Evolutionary conservation across 2,797 vertebrate species (phyloP).

Genomic region (Liparis tanakae): DNA sequence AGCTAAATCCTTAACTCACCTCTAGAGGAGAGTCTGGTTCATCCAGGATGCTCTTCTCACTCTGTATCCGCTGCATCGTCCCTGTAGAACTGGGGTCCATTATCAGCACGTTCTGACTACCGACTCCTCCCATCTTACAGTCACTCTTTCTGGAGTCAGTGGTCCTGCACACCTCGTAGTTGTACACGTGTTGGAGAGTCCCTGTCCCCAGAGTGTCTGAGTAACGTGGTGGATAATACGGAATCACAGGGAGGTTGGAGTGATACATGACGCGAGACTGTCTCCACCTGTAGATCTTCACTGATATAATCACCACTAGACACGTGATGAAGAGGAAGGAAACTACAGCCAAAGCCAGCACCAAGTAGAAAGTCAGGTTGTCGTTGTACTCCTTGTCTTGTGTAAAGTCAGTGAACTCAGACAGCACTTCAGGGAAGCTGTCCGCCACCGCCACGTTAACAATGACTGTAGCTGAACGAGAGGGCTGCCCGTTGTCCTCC

Average conservation of each 20-base stretch:
- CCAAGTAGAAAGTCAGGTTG: constrained; percentile 42
- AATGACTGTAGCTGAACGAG: constrained; percentile 11
- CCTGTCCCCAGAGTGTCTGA: constrained; percentile 59
- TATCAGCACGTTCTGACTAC: constrained; percentile 41
- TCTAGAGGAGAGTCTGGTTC: constrained; percentile 41
- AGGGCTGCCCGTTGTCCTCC: constrained; percentile 80
- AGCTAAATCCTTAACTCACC: background rate
- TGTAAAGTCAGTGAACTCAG: constrained; percentile 15
- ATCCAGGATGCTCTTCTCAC: constrained; percentile 40
- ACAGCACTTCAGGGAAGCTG: constrained; percentile 8
- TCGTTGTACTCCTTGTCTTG: constrained; percentile 49
- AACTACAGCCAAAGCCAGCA: constrained; percentile 42
- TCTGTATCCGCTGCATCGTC: constrained; percentile 40
- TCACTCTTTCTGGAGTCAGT: constrained; percentile 60
- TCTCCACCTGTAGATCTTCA: constrained; percentile 54
- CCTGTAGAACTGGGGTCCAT: constrained; percentile 45
- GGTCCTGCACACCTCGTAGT: constrained; percentile 53
- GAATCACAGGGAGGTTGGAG: constrained; percentile 64
- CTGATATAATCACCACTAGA: constrained; percentile 43
- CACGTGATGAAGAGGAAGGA: constrained; percentile 58
- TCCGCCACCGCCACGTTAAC: constrained; percentile 2
- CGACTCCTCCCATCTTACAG: constrained; percentile 23
- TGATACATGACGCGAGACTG: constrained; percentile 41
- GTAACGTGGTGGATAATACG: constrained; percentile 67
- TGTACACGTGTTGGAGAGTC: constrained; percentile 57